A percentile compares a stretch with the other conserved stretches of the same genome.
Evolutionary conservation across 2,888 invertebrate species (phyloP).

Genomic region (Caenorhabditis virilis): DNA sequence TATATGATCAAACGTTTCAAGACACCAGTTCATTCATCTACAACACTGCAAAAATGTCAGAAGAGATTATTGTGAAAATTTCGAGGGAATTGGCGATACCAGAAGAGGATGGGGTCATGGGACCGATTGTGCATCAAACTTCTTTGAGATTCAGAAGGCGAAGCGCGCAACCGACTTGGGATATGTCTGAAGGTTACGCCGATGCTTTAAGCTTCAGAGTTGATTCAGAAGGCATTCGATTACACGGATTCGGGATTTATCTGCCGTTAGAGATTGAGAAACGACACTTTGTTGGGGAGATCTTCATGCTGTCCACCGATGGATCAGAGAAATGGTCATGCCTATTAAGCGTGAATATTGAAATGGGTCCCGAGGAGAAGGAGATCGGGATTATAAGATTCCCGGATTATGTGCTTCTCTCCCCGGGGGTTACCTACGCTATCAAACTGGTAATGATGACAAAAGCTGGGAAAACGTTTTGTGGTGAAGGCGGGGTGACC

Average conservation of each 20-base stretch:
- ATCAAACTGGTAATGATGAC: constrained; percentile 51
- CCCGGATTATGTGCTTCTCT: constrained; percentile 39
- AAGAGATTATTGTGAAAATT: constrained; percentile 73
- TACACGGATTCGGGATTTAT: constrained; percentile 74
- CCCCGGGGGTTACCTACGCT: constrained; percentile 53
- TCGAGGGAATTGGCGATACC: constrained; percentile 76
- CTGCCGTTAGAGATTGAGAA: constrained; percentile 35
- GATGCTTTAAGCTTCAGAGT: constrained; percentile 82
- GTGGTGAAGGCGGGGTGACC: constrained; percentile 88
- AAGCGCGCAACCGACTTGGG: constrained; percentile 89
- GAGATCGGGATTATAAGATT: constrained; percentile 41
- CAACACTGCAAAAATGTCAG: constrained; percentile 36
- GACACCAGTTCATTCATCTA: constrained; percentile 9
- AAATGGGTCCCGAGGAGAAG: constrained; percentile 28
- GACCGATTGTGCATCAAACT: constrained; percentile 72
- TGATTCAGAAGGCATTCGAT: constrained; percentile 84
- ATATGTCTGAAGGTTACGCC: constrained; percentile 92
- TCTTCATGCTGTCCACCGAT: constrained; percentile 34
- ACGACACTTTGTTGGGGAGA: constrained; percentile 21
- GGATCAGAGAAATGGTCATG: constrained; percentile 31
- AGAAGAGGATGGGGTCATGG: constrained; percentile 28
- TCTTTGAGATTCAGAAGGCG: constrained; percentile 79
- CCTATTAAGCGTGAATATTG: constrained; percentile 12
- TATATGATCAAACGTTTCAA: constrained; percentile 58
- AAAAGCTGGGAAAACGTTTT: constrained; percentile 77